Evolutionary conservation across 2,797 vertebrate genomes (phyloP).

Genomic region (Platalea minor): DNA sequence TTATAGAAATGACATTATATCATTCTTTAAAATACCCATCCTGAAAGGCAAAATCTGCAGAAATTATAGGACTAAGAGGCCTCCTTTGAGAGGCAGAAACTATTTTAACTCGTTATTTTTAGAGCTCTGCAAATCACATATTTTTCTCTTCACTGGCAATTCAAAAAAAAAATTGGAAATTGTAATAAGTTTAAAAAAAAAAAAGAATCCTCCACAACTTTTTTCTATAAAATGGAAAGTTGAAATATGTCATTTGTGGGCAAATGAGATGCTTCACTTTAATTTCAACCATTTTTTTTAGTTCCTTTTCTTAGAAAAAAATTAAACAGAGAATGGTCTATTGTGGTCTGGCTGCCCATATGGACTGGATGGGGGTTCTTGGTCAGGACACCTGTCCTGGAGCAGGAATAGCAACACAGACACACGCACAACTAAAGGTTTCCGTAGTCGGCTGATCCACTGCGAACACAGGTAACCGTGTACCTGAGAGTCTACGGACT

Average conservation of each 20-base stretch:
- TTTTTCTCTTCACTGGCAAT: conserved; percentile 59
- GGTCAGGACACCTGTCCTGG: neutral
- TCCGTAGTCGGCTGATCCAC: neutral
- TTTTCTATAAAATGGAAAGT: conserved; percentile 15
- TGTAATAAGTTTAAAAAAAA: conserved; percentile 7
- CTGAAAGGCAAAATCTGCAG: conserved; percentile 64
- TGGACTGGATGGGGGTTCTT: neutral
- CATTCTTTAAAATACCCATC: conserved; percentile 55
- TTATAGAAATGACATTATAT: conserved; percentile 64
- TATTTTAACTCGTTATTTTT: conserved; percentile 68
- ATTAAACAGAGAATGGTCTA: neutral
- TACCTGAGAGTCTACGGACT: neutral
- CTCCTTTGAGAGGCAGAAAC: conserved; percentile 63
- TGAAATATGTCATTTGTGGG: conserved; percentile 50
- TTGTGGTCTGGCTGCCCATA: neutral
- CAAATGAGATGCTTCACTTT: conserved; percentile 48
- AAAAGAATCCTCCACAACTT: conserved; percentile 22
- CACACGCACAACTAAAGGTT: neutral
- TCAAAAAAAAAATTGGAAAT: conserved; percentile 36
- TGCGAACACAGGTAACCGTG: fast-evolving
- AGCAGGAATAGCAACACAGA: neutral
- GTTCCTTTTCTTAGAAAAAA: neutral
- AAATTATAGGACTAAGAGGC: conserved; percentile 61
- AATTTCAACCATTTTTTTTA: neutral
- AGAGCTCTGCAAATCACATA: conserved; percentile 59